phyloP scores from a whole-genome alignment of 2,888 invertebrate genomes.

The Boloria euphrosyne region DNA sequence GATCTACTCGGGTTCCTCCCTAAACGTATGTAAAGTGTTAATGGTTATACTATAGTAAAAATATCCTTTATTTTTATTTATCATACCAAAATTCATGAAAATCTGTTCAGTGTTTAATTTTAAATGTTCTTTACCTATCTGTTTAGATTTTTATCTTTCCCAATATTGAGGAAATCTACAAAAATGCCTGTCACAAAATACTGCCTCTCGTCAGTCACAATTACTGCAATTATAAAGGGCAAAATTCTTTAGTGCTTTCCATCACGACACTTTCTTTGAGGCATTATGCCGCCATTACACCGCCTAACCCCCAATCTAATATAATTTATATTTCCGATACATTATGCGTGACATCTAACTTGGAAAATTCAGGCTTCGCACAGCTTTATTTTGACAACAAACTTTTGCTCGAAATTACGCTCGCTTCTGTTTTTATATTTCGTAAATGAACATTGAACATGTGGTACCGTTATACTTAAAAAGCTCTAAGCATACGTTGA shows the following conservation, averaged over 20 bases:
- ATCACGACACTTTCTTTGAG: constrained; percentile 60
- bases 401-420: neutral
- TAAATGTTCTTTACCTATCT: too few relatives aligned
- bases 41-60: too few relatives aligned
- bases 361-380: constrained; percentile 21
- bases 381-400: constrained; percentile 15
- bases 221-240: constrained; percentile 65
- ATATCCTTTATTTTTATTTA: too few relatives aligned
- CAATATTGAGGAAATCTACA: neutral
- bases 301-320: constrained; percentile 62
- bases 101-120: too few relatives aligned
- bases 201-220: constrained; percentile 59
- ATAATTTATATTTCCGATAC: constrained; percentile 72
- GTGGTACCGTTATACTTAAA: too few relatives aligned
- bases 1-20: too few relatives aligned
- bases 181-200: constrained; percentile 53
- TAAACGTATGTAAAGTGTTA: too few relatives aligned
- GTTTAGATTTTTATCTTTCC: too few relatives aligned
- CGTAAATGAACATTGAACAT: too few relatives aligned
- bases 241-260: constrained; percentile 65
- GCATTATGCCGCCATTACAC: constrained; percentile 52
- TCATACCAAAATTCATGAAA: too few relatives aligned
- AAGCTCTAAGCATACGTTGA: too few relatives aligned
- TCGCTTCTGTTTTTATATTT: neutral
- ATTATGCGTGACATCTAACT: constrained; percentile 58